Percentiles rank a stretch among this genome's conserved stretches.
Evolutionary conservation across 2,888 invertebrate species (phyloP).

Genomic region (Cephus runcator): DNA sequence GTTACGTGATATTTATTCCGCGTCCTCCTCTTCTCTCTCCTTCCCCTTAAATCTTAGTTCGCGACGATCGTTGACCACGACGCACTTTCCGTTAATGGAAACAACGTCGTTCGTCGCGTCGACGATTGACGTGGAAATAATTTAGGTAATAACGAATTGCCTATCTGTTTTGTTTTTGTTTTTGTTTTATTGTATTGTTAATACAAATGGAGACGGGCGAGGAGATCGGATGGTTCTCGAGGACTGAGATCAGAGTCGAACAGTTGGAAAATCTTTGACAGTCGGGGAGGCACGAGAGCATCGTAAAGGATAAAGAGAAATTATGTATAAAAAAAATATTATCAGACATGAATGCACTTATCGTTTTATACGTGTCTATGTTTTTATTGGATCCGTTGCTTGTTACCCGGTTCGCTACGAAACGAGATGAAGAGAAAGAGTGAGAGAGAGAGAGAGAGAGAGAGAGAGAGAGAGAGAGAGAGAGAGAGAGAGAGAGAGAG

Average conservation of each 20-base stretch:
- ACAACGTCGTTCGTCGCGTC: background rate
- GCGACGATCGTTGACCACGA: background rate
- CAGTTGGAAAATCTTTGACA: conserved; percentile 6
- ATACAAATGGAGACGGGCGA: background rate
- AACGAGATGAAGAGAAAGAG: conserved; percentile 9
- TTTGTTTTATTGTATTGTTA: background rate
- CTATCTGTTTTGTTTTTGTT: background rate
- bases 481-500: too few relatives aligned
- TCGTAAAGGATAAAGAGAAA: conserved; percentile 15
- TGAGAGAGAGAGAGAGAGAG: background rate
- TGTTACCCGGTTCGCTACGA: conserved; percentile 23
- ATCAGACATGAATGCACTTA: conserved; percentile 19
- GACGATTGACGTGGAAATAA: background rate
- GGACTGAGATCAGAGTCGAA: background rate
- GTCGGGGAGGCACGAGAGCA: conserved; percentile 9
- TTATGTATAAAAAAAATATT: conserved; percentile 10
- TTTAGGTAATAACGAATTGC: background rate
- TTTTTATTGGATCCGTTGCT: conserved; percentile 20
- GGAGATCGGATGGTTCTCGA: background rate
- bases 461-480: background rate
- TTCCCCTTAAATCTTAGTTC: background rate
- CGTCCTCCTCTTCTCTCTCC: background rate
- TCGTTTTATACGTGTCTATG: background rate
- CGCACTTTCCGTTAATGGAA: background rate
- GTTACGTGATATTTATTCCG: conserved; percentile 8